Percentiles rank a stretch among this genome's conserved stretches.
phyloP scores from a whole-genome alignment of 2,888 invertebrate species.

The Athetis lepigone region DNA sequence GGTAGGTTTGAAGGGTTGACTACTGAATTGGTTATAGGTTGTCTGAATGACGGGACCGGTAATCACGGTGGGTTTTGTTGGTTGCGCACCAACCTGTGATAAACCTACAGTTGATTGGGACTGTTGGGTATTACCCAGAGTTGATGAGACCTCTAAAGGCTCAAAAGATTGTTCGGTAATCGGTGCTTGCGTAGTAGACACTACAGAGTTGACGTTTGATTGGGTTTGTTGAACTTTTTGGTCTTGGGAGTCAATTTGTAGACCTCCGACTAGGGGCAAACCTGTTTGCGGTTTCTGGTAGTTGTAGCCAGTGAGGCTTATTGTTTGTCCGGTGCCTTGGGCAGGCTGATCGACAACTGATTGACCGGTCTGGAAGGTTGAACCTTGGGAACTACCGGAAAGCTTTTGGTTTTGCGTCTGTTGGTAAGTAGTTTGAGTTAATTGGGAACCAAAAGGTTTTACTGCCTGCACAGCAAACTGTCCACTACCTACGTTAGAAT shows the following conservation, averaged over 20 bases:
- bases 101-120: slow-evolving; percentile 29
- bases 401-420: slow-evolving; percentile 40
- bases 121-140: slow-evolving; percentile 23
- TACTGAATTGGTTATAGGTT: slow-evolving; percentile 29
- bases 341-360: slow-evolving; percentile 20
- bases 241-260: slow-evolving; percentile 13
- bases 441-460: slow-evolving; percentile 43
- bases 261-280: slow-evolving; percentile 17
- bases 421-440: slow-evolving; percentile 34
- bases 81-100: slow-evolving; percentile 30
- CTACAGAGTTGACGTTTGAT: slow-evolving; percentile 23
- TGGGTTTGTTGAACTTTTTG: slow-evolving; percentile 42
- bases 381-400: slow-evolving; percentile 21
- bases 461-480: slow-evolving; percentile 50
- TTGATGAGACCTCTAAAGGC: slow-evolving; percentile 22
- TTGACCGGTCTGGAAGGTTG: slow-evolving; percentile 34
- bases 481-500: slow-evolving; percentile 49
- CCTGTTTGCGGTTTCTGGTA: slow-evolving; percentile 42
- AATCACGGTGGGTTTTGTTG: slow-evolving; percentile 12
- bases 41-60: slow-evolving; percentile 21
- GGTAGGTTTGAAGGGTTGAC: slow-evolving; percentile 48
- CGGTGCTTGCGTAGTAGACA: slow-evolving; percentile 24
- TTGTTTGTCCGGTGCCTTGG: slow-evolving; percentile 15
- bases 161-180: slow-evolving; percentile 8
- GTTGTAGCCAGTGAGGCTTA: slow-evolving; percentile 27